phyloP scores from a whole-genome alignment of 2,113 vertebrate genomes.

The Natator depressus region DNA sequence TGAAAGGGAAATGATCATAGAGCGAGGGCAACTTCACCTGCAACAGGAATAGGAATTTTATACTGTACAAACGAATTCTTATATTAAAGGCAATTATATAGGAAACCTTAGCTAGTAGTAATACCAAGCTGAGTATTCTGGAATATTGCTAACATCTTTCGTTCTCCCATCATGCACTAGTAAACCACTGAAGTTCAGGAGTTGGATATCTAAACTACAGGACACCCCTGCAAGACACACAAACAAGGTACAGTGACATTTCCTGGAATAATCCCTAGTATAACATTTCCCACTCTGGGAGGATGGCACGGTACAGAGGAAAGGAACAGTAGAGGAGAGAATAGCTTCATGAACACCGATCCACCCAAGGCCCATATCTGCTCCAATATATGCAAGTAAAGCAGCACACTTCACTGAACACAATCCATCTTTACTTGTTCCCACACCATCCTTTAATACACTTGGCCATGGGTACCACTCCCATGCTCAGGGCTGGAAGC shows the following conservation, averaged over 20 bases:
- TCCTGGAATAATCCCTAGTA: background rate
- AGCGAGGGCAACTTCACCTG: background rate
- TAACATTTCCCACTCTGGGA: background rate
- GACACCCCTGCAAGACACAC: background rate
- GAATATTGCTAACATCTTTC: background rate
- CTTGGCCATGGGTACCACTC: background rate
- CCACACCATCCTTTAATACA: background rate
- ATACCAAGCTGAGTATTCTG: background rate
- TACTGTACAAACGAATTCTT: background rate
- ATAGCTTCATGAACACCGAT: background rate
- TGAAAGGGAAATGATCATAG: background rate
- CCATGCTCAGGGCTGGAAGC: background rate
- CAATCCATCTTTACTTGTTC: background rate
- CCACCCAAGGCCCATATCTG: background rate
- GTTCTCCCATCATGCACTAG: background rate
- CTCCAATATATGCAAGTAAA: background rate
- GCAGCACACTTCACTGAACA: background rate
- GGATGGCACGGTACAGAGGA: background rate
- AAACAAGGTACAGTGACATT: background rate
- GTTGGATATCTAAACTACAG: background rate
- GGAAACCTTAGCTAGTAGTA: background rate
- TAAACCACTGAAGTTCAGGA: background rate
- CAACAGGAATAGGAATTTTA: slow-evolving; percentile 11
- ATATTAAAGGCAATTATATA: background rate
- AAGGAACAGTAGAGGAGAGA: background rate